Evolutionary conservation across 2,797 vertebrate genomes (phyloP).

Genomic region (Fistularia tabacaria): DNA sequence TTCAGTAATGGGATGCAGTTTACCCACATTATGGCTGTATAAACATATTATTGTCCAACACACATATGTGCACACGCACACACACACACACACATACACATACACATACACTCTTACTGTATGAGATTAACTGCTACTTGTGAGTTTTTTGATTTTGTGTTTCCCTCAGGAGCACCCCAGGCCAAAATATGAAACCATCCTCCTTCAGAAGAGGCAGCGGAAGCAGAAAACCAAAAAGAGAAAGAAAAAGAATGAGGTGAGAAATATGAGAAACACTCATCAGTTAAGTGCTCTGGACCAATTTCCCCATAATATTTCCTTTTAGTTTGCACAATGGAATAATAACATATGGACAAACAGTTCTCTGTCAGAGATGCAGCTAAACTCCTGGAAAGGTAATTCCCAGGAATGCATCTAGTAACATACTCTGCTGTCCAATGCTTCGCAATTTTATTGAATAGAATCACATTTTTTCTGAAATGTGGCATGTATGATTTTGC

Average conservation of each 20-base stretch:
- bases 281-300: neutral
- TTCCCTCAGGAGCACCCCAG: conserved; percentile 85
- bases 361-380: too few relatives aligned
- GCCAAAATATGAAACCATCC: conserved; percentile 89
- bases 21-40: too few relatives aligned
- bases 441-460: too few relatives aligned
- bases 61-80: neutral
- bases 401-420: too few relatives aligned
- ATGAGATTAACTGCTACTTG: neutral
- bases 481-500: too few relatives aligned
- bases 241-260: conserved; percentile 79
- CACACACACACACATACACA: neutral
- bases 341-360: too few relatives aligned
- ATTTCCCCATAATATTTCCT: neutral
- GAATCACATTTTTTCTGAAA: too few relatives aligned
- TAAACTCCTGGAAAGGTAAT: too few relatives aligned
- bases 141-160: neutral
- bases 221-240: conserved; percentile 66
- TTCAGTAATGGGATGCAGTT: too few relatives aligned
- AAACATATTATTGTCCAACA: too few relatives aligned
- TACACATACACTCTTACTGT: neutral
- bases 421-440: too few relatives aligned
- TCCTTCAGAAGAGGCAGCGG: conserved; percentile 86
- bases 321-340: too few relatives aligned
- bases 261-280: neutral